Percentiles rank a stretch among this genome's conserved stretches.
phyloP scores from a whole-genome alignment of 2,888 invertebrate genomes.

The Drosophila infuscata region DNA sequence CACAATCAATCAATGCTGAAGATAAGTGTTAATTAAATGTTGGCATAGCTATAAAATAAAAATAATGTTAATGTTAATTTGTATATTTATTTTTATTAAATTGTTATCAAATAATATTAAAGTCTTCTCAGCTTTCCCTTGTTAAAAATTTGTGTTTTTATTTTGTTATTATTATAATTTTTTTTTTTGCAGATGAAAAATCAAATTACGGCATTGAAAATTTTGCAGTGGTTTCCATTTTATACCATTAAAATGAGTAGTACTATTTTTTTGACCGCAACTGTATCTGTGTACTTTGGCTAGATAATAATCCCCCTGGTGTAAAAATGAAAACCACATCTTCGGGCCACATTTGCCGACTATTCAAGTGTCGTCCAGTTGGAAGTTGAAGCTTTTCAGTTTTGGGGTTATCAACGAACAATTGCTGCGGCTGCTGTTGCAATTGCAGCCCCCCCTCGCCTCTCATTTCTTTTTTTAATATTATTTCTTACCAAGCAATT shows the following conservation, averaged over 20 bases:
- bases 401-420: conserved; percentile 51
- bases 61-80: not conserved
- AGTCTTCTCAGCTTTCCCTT: not conserved
- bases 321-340: conserved; percentile 39
- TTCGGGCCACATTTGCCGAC: conserved; percentile 38
- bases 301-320: conserved; percentile 71
- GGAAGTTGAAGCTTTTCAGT: conserved; percentile 8
- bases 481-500: conserved; percentile 54
- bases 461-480: conserved; percentile 19
- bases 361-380: conserved; percentile 63
- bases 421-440: not conserved
- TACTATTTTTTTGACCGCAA: not conserved
- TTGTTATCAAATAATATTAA: not conserved
- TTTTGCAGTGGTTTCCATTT: no score
- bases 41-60: not conserved
- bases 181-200: no score
- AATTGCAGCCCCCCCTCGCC: conserved; percentile 2
- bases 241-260: no score
- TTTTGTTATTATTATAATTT: no score
- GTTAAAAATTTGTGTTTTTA: not conserved
- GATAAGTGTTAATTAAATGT: not conserved
- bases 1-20: no score
- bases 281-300: conserved; percentile 48
- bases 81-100: not conserved
- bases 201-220: no score